phyloP scores from a whole-genome alignment of 2,113 vertebrate genomes.

The Miniopterus natalensis region DNA sequence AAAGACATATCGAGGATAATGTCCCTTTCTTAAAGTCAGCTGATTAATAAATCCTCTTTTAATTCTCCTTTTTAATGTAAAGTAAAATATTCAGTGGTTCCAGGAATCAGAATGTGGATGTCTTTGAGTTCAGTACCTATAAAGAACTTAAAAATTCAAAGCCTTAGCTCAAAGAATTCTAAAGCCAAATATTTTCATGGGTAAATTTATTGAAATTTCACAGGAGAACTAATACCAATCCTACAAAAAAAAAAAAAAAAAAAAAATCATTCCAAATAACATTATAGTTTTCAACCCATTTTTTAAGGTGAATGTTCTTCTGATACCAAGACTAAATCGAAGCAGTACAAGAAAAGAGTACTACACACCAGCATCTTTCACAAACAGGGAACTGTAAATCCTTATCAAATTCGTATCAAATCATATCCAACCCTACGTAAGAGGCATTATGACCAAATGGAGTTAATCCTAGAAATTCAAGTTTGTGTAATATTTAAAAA shows the following conservation, averaged over 20 bases:
- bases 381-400: background rate
- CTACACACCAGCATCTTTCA: background rate
- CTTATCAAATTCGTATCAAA: background rate
- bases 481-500: background rate
- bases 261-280: background rate
- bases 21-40: background rate
- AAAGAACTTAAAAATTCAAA: background rate
- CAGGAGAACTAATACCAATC: background rate
- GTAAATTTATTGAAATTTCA: background rate
- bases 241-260: background rate
- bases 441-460: background rate
- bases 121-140: background rate
- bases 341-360: background rate
- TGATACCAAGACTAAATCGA: background rate
- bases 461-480: background rate
- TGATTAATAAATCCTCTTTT: background rate
- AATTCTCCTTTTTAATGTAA: background rate
- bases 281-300: background rate
- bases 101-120: background rate
- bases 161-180: background rate
- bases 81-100: background rate
- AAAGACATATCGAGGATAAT: background rate
- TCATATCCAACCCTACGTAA: background rate
- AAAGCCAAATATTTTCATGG: background rate
- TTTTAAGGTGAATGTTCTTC: background rate